phyloP scores from a whole-genome alignment of 1,140 invertebrate genomes.

The Apis florea region DNA sequence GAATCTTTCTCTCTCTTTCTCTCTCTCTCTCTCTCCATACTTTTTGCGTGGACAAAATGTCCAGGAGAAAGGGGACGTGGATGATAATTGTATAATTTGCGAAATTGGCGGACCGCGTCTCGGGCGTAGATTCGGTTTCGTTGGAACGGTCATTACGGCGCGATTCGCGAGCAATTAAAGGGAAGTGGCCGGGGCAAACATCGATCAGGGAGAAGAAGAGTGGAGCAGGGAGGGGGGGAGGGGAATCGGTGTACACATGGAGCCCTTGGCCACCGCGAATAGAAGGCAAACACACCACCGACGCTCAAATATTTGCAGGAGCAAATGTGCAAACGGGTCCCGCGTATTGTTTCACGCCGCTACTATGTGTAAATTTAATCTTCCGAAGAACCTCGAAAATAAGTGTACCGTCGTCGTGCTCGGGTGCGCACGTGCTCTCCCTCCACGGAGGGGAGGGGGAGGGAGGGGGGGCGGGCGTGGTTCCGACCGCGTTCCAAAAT shows the following conservation, averaged over 20 bases:
- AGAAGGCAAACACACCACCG: conserved; percentile 57
- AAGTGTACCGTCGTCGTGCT: conserved; percentile 50
- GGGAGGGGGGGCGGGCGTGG: too few relatives aligned
- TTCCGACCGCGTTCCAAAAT: background rate
- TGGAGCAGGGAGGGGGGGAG: conserved; percentile 55
- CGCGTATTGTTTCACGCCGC: conserved; percentile 77
- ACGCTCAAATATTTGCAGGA: conserved; percentile 78
- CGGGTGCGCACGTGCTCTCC: conserved; percentile 28
- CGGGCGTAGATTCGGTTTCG: conserved; percentile 31
- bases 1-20: too few relatives aligned
- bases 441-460: background rate
- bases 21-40: too few relatives aligned
- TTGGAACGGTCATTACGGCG: conserved; percentile 71
- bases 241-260: conserved; percentile 58
- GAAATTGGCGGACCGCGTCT: conserved; percentile 21
- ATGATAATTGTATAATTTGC: background rate
- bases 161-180: conserved; percentile 78
- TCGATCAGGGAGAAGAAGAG: conserved; percentile 75
- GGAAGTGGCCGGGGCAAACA: conserved; percentile 77
- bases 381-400: conserved; percentile 63
- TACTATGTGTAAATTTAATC: conserved; percentile 81
- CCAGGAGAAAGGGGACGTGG: too few relatives aligned
- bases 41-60: too few relatives aligned
- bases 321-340: conserved; percentile 73
- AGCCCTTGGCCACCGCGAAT: conserved; percentile 58